These are phyloP conservation scores for Gobiocypris rarus DNA, from an alignment of 2,113 vertebrate genomes.

Conservation along the genomic window DNA sequence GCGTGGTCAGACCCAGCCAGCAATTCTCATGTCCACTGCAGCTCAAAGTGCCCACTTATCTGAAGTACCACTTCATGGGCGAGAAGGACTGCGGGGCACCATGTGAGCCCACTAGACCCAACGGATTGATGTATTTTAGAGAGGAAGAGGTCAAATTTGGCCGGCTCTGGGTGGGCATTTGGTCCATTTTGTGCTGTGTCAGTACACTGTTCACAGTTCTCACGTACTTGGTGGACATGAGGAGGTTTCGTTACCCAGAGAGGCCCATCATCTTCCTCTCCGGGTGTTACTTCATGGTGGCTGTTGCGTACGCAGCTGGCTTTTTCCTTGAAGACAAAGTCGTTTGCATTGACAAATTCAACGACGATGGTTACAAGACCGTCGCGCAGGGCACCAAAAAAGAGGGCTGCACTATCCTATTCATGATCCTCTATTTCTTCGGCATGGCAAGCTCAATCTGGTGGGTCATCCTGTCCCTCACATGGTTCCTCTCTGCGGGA, in stretches of 20 bases:
- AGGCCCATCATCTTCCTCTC: conserved; percentile 97
- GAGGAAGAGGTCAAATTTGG: conserved; percentile 95
- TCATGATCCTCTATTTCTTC: conserved; percentile 98
- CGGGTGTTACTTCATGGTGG: conserved; percentile 98
- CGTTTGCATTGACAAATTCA: conserved; percentile 92
- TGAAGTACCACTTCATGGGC: conserved; percentile 92
- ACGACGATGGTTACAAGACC: conserved; percentile 89
- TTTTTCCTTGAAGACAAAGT: conserved; percentile 93
- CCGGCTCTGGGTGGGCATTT: conserved; percentile 94
- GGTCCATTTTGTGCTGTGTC: conserved; percentile 93
- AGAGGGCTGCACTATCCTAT: conserved; percentile 97
- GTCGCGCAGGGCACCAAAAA: conserved; percentile 98
- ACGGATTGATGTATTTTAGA: conserved; percentile 96
- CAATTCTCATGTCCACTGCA: conserved; percentile 90
- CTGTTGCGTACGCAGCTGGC: conserved; percentile 90
- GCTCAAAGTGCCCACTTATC: conserved; percentile 88
- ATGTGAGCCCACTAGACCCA: conserved; percentile 86
- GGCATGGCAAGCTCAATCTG: conserved; percentile 99
- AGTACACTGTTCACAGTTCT: conserved; percentile 96
- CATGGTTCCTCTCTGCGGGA: conserved; percentile 96
- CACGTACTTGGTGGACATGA: conserved; percentile 96
- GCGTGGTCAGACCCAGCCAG: conserved; percentile 66
- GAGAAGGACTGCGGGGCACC: conserved; percentile 95
- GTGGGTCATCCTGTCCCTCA: conserved; percentile 97
- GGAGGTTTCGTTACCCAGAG: conserved; percentile 94